Conservation (phyloP, 1,140 invertebrate species). For the Alviniconcha marisindica region DNA sequence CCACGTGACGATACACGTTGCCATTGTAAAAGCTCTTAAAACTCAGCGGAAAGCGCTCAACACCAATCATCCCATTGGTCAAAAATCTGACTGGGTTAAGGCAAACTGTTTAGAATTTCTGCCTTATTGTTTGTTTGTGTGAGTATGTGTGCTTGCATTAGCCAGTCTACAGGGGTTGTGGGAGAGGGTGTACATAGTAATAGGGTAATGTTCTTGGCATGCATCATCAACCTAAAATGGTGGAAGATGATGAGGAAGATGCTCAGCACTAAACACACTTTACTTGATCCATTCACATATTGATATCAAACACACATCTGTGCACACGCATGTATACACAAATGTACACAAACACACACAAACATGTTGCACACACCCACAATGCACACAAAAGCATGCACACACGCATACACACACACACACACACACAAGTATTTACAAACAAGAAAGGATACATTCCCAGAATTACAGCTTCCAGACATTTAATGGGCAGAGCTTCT, state of each 20-base stretch:
- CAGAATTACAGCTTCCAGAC: constrained; percentile 76
- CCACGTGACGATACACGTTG: constrained; percentile 74
- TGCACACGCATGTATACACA: not conserved
- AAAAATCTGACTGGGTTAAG: constrained; percentile 60
- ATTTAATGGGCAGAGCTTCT: constrained; percentile 77
- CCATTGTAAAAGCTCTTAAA: constrained; percentile 74
- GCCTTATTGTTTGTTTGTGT: not conserved
- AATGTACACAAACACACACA: not conserved
- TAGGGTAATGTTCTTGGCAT: too few relatives aligned
- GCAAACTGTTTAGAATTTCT: constrained; percentile 22
- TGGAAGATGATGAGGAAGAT: too few relatives aligned
- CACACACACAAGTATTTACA: not conserved
- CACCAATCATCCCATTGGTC: constrained; percentile 73
- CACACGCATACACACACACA: constrained; percentile 16
- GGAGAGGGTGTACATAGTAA: too few relatives aligned
- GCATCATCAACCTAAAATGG: too few relatives aligned
- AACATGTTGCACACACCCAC: not conserved
- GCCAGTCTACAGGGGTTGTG: too few relatives aligned
- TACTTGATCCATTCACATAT: not conserved
- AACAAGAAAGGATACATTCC: constrained; percentile 73
- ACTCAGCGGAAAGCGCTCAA: constrained; percentile 76
- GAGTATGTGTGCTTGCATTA: not conserved
- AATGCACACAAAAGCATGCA: not conserved
- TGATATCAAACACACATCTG: not conserved
- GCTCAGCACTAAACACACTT: too few relatives aligned